Evolutionary conservation across 2,797 vertebrate species (phyloP).

Genomic region (Adrianichthys oophorus): DNA sequence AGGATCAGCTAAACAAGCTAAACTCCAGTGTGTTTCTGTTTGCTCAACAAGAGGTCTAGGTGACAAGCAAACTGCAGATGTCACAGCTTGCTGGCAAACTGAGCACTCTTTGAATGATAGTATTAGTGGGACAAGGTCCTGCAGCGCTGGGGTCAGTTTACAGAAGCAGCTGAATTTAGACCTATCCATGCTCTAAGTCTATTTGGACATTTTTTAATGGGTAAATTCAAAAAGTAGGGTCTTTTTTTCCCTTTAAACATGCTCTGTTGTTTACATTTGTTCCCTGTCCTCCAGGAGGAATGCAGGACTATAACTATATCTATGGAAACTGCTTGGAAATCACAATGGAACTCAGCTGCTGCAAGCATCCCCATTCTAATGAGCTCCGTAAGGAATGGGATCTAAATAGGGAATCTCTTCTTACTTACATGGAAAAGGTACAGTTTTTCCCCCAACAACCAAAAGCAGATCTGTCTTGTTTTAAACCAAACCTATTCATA

Average conservation of each 20-base stretch:
- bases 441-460: background rate
- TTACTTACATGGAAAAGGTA: constrained; percentile 94
- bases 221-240: background rate
- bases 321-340: constrained; percentile 95
- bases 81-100: constrained; percentile 31
- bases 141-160: background rate
- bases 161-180: background rate
- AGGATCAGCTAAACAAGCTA: constrained; percentile 14
- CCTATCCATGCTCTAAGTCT: background rate
- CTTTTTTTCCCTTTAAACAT: background rate
- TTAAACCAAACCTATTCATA: background rate
- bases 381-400: constrained; percentile 89
- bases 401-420: constrained; percentile 90
- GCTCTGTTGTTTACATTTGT: constrained; percentile 15
- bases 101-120: constrained; percentile 32
- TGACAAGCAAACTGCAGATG: constrained; percentile 24
- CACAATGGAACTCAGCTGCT: constrained; percentile 96
- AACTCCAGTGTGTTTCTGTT: constrained; percentile 28
- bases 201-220: background rate
- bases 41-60: constrained; percentile 15
- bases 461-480: background rate
- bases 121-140: constrained; percentile 8
- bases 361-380: constrained; percentile 86
- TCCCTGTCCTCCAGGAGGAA: constrained; percentile 83
- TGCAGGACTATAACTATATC: constrained; percentile 99